Evolutionary conservation across 2,888 invertebrate genomes (phyloP), one percentile per base, ranked within the genome.

Genomic region (Xestobium rufovillosum): DNA sequence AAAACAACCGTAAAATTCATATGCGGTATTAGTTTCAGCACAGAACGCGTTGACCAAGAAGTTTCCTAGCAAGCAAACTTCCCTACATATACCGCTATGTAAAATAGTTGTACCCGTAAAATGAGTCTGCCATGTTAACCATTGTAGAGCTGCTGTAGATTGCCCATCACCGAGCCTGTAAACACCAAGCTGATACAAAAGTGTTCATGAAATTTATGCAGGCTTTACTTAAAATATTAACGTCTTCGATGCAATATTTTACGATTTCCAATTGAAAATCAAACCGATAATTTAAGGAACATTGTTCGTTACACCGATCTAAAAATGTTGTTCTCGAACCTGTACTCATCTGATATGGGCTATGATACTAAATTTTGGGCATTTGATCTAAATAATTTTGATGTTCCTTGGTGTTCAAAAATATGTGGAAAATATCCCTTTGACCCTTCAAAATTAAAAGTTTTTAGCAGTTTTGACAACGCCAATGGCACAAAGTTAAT

Each of bases 301-400:
- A n/a, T n/a, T n/a, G n/a, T n/a, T n/a, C n/a, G n/a, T 39, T 27
- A 26, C 51, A 44, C 52, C 54, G 56, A 19, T 39, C 28, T 2
- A 43, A 15, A 40, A 54, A 55, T 1, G 17, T 14, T 3, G 39
- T 25, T 1, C 50, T 27, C 3, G 28, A 38, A 9, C 26, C 31
- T 1, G 10, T 11, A 12, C 29, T 27, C 49, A 55, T 55, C 0
- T 34, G 6, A 14, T n/a, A n/a, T n/a, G n/a, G n/a, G n/a, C n/a
- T n/a, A n/a, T n/a, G n/a, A n/a, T n/a, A n/a, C n/a, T n/a, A n/a
- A n/a, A n/a, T n/a, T n/a, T 34, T 19, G 2, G 49, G 52, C 3
- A 53, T 12, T 4, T 36, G 36, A 0, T 51, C 53, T 4, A 46
- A 36, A 34, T 55, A 55, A 34, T 48, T 41, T 27, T 38, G 19